A percentile compares a stretch with the other conserved stretches of the same genome.
These are phyloP conservation scores for Unio delphinus DNA, from an alignment of 2,888 invertebrate genomes.

Conservation along the genomic window DNA sequence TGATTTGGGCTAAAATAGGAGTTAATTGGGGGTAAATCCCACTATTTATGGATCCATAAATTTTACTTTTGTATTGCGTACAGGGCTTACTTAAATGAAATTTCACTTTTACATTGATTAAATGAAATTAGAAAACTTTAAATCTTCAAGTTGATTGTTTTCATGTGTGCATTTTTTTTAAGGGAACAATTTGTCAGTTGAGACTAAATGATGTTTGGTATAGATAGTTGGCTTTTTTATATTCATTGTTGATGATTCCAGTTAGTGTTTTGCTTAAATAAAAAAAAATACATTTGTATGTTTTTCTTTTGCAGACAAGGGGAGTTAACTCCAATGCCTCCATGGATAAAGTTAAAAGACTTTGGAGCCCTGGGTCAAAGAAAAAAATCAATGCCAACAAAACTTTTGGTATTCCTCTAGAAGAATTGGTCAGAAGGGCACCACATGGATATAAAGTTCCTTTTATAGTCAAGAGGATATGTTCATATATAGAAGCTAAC, in stretches of 20 bases:
- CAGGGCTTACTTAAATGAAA: too few species aligned
- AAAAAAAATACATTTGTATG: background rate
- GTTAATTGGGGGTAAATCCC: too few species aligned
- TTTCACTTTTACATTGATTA: too few species aligned
- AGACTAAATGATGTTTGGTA: too few species aligned
- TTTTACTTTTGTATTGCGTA: too few species aligned
- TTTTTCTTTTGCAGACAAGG: constrained; percentile 20
- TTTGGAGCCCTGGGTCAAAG: constrained; percentile 52
- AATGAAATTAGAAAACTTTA: too few species aligned
- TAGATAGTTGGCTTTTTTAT: too few species aligned
- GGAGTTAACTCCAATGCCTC: constrained; percentile 26
- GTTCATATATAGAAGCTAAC: constrained; percentile 56
- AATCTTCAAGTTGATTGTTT: too few species aligned
- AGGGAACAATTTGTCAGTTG: too few species aligned
- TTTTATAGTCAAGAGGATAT: constrained; percentile 53
- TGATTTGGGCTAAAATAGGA: too few species aligned
- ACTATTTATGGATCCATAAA: too few species aligned
- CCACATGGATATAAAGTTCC: constrained; percentile 49
- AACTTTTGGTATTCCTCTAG: constrained; percentile 59
- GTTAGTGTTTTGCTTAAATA: background rate
- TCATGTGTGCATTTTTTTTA: too few species aligned
- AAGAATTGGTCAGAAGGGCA: constrained; percentile 50
- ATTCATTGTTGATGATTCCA: background rate
- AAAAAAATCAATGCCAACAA: constrained; percentile 44
- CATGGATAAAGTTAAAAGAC: constrained; percentile 50